Evolutionary conservation across 2,888 invertebrate genomes (phyloP), one percentile per base, ranked within the genome.

Genomic region (Timema cristinae): DNA sequence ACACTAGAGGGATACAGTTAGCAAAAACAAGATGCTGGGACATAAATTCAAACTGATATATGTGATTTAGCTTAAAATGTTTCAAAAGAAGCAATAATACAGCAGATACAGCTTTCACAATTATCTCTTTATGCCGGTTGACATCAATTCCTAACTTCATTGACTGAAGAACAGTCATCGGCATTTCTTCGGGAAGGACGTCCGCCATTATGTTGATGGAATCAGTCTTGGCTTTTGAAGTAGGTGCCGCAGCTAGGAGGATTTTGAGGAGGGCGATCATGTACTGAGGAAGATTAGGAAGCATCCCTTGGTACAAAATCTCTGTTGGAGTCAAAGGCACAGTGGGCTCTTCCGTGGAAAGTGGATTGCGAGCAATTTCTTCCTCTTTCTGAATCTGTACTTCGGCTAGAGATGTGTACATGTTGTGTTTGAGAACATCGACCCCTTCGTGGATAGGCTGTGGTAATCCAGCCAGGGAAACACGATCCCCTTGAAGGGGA

Each of bases 11-110:
- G 82, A 99, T 97, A 81, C 98, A 99, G 82, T 99, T 99, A 73
- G 98, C 98, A 84, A 98, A 98, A 10, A 99, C 77, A 49, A 99
- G 86, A 84, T 99, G 98, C 83, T 99, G 98, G 2, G 97, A 95
- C 91, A 98, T 95, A 81, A 95, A 98, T 84, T 99, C 99, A 85
- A 98, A 99, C 84, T 99, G 99, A 82, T 98, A 99, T 67, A 98
- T 88, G 84, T 99, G 99, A 84, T 98, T 99, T 66, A 93, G 81
- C 84, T 98, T 98, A 79, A 98, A 96, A 85, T 99, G 98, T 84
- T 99, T 99, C 76, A 99, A 84, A 70, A 98, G 87, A 10, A 98
- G 85, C 73, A 99, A 83, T 71, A 98, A 85, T 77, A 98, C 93
- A 15, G 93, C 93, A 63, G 95, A 94, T 0, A 95, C 91, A 13